These are phyloP conservation scores for Meghimatium bilineatum DNA, from an alignment of 2,888 invertebrate species.

Conservation along the genomic window DNA sequence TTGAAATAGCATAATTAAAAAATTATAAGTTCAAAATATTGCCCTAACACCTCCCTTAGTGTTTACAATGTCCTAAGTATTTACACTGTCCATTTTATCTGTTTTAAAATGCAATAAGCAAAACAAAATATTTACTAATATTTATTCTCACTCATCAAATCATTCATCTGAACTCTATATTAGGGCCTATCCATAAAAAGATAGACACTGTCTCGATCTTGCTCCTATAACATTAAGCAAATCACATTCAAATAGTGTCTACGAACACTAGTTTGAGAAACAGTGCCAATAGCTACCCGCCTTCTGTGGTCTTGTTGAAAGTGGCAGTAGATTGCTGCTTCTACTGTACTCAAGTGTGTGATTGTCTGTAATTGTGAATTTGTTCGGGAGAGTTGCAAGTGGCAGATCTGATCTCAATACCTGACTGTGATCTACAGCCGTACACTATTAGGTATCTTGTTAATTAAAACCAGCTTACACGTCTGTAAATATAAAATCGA, in stretches of 20 bases:
- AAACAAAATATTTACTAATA: too few species aligned
- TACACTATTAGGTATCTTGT: background rate
- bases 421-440: background rate
- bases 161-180: too few species aligned
- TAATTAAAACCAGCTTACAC: background rate
- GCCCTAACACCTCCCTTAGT: too few species aligned
- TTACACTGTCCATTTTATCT: too few species aligned
- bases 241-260: background rate
- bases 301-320: background rate
- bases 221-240: too few species aligned
- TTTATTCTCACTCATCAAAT: too few species aligned
- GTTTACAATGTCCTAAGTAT: too few species aligned
- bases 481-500: background rate
- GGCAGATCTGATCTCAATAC: background rate
- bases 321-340: background rate
- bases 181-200: too few species aligned
- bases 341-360: background rate
- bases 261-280: background rate
- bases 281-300: background rate
- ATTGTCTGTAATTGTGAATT: background rate
- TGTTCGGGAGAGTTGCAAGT: background rate
- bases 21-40: too few species aligned
- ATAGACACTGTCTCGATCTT: too few species aligned
- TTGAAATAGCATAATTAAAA: too few species aligned
- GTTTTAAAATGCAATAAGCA: too few species aligned